A percentile compares a stretch with the other conserved stretches of the same genome.
phyloP scores from a whole-genome alignment of 2,797 vertebrate genomes.

The Vultur gryphus region DNA sequence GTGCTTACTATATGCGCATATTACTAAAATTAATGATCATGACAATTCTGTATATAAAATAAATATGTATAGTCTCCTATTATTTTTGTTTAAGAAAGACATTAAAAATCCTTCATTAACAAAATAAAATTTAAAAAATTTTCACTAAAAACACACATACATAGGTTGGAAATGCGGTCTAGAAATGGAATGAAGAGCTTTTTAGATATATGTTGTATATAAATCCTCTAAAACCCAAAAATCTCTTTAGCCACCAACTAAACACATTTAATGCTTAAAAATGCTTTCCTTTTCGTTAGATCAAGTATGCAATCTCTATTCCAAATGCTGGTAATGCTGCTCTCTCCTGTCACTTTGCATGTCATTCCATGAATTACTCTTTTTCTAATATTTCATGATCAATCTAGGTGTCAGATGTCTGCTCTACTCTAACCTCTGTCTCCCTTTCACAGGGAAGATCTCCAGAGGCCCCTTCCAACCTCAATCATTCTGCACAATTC shows the following conservation, averaged over 20 bases:
- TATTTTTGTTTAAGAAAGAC: background rate
- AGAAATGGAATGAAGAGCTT: slow-evolving; percentile 5
- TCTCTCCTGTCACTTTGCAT: background rate
- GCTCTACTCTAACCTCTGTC: background rate
- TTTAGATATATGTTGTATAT: background rate
- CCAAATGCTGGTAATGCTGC: background rate
- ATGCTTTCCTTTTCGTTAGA: background rate
- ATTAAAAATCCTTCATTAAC: background rate
- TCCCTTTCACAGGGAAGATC: background rate
- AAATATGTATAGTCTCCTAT: background rate
- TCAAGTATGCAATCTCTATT: background rate
- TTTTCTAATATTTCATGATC: background rate
- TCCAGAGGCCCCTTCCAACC: background rate
- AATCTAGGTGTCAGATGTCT: background rate
- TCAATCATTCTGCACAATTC: too few relatives aligned
- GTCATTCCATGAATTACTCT: background rate
- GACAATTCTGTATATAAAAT: background rate
- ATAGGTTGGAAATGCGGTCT: background rate
- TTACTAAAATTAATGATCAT: background rate
- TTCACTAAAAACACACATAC: background rate
- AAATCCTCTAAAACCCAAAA: background rate
- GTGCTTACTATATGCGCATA: accelerated
- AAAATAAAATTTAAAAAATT: background rate
- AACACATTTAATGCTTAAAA: background rate
- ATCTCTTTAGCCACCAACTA: background rate